Evolutionary conservation across 2,888 invertebrate genomes (phyloP), one percentile per base, ranked within the genome.

Genomic region (Caenorhabditis wallacei): DNA sequence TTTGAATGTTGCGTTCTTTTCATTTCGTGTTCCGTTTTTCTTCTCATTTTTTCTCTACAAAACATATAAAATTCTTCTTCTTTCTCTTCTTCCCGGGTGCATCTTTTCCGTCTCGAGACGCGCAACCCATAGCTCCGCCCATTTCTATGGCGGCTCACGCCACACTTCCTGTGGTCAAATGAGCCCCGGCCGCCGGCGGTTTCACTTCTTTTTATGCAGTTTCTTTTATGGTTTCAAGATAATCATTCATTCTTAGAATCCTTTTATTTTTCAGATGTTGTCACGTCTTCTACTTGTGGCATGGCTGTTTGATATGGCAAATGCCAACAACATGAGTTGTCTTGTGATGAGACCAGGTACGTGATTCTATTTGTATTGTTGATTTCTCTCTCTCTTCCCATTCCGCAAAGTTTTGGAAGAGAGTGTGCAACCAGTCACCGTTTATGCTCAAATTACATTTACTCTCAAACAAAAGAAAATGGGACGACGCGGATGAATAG

Each of bases 321-420:
- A 51, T 51, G 68, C 76, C 59, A 71, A 71, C 59, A 71, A 71
- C 35, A 82, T 82, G 76, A 82, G 81, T 53, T 82, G 81, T 66
- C 74, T 82, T 56, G 81, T 82, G 46, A 82, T 82, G 81, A 63
- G 81, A 46, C 81, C 81, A 82, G 81, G 81, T 82, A 71, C 35
- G 75, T 79, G 69, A 2, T 53, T 53, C 53, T 57, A 13, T 64
- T 64, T 64, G 74, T 74, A 53, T 56, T 54, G 46, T 53, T 16
- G 46, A 3, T 43, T 16, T 2, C 10, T 13, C 40, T n/a, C 46
- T 43, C 22, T 37, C 11, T 43, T 8, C 43, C 22, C 22, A 20
- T 16, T 40, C n/a, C 30, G 30, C 56, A 64, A 74, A 66, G 53
- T 74, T 74, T 74, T 26, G 48, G 54, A 68, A 35, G 74, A 64